These are phyloP conservation scores for Nasua narica DNA, from an alignment of 2,797 vertebrate species.

Conservation along the genomic window DNA sequence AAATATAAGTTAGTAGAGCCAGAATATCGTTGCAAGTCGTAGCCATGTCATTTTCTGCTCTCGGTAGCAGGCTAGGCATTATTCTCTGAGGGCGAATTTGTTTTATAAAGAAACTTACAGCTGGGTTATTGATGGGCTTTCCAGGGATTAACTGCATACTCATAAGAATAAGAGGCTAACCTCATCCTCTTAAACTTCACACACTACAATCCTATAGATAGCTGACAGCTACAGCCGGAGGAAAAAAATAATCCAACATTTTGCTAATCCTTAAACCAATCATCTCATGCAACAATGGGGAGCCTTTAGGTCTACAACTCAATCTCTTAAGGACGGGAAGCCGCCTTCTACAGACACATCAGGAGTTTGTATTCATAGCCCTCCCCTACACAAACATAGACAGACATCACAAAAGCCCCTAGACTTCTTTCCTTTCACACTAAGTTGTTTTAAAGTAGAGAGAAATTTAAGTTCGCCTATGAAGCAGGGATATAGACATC, in stretches of 20 bases:
- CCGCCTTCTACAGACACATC: slow-evolving; percentile 56
- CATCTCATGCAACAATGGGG: slow-evolving; percentile 79
- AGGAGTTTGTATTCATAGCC: background rate
- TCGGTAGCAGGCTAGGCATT: slow-evolving; percentile 66
- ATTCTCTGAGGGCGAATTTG: slow-evolving; percentile 73
- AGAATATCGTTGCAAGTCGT: slow-evolving; percentile 63
- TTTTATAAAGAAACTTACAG: slow-evolving; percentile 82
- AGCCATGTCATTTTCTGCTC: slow-evolving; percentile 62
- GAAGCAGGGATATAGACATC: background rate
- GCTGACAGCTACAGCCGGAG: slow-evolving; percentile 79
- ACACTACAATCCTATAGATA: slow-evolving; percentile 82
- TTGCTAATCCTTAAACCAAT: slow-evolving; percentile 86
- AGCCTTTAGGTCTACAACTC: slow-evolving; percentile 78
- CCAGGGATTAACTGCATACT: slow-evolving; percentile 83
- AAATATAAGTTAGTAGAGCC: slow-evolving; percentile 62
- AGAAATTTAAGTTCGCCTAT: background rate
- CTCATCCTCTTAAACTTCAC: slow-evolving; percentile 86
- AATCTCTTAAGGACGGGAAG: slow-evolving; percentile 75
- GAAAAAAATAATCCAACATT: slow-evolving; percentile 83
- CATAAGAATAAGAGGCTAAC: slow-evolving; percentile 85
- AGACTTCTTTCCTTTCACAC: background rate
- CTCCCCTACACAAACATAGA: background rate
- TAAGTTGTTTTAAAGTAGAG: background rate
- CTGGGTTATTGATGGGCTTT: slow-evolving; percentile 84
- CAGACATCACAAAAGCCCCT: background rate